Evolutionary conservation across 2,797 vertebrate genomes (phyloP), one percentile per base, ranked within the genome.

Genomic region (Spinibarbus caldwelli): DNA sequence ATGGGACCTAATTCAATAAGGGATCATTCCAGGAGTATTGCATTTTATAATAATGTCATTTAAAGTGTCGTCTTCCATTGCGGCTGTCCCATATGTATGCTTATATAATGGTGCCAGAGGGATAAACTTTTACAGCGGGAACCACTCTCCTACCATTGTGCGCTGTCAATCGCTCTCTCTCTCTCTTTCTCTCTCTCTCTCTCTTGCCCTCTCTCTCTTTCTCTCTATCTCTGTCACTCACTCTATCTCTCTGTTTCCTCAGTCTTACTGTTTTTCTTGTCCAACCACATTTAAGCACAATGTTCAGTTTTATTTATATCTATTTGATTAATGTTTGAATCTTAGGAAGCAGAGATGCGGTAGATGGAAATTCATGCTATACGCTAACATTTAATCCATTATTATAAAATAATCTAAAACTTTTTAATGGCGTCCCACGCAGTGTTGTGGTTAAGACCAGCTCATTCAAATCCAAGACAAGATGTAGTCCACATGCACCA

Each of bases 21-120:
- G 97, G 97, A 99, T 99, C 98, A 99, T 99, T 99, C 97, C 98
- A 96, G 96, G 98, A 99, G 98, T 99, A 99, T 99, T 99, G 98
- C 98, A 99, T 99, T 99, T 99, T 99, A 99, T 99, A 99, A 99
- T 99, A 98, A 99, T 99, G 98, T 99, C 98, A 99, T 99, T 99
- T 99, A 98, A 99, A 98, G 98, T 99, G 98, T 99, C 98, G 97
- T 98, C 97, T 99, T 98, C 97, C 97, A 99, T 99, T 99, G 97
- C 96, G 97, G 96, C 97, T 95, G 96, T 97, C 98, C 98, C 97
- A 97, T 97, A 98, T 97, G 98, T 97, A 97, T 97, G 96, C 97
- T 99, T 99, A 98, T 98, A 97, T 87, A 96, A 97, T 96, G 96
- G 96, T 96, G 97, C 97, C 97, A 92, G 90, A 94, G 97, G 98